Percentiles rank a stretch among this genome's conserved stretches.
Conservation (phyloP, 1,140 invertebrate species). For the Atta colombica region DNA sequence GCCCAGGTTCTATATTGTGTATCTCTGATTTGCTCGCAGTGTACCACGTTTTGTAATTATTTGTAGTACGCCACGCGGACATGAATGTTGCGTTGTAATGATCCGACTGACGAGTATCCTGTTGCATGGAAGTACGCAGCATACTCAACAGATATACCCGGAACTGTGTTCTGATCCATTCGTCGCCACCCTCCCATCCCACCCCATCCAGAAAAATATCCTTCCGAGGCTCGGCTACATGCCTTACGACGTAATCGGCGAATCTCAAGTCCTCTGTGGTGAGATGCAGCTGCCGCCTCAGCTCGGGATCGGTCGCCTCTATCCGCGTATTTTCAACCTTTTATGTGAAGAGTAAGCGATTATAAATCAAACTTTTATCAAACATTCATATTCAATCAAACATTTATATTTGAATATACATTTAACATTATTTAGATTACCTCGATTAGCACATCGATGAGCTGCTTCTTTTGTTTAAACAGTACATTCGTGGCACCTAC, state of each 20-base stretch:
- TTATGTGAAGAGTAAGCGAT: background rate
- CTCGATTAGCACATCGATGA: conserved; percentile 97
- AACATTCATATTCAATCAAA: no score
- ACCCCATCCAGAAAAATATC: conserved; percentile 93
- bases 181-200: conserved; percentile 96
- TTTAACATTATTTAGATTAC: conserved; percentile 85
- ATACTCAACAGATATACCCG: conserved; percentile 96
- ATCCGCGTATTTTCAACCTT: conserved; percentile 93
- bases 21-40: conserved; percentile 90
- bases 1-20: conserved; percentile 90
- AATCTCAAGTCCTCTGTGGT: conserved; percentile 98
- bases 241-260: conserved; percentile 96
- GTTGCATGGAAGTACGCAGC: conserved; percentile 92
- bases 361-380: background rate
- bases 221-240: conserved; percentile 93
- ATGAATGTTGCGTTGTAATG: conserved; percentile 96
- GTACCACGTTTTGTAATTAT: conserved; percentile 96
- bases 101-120: conserved; percentile 92
- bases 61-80: conserved; percentile 93
- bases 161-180: conserved; percentile 98
- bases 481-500: conserved; percentile 99
- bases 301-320: conserved; percentile 94
- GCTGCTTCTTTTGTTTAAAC: conserved; percentile 97
- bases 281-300: conserved; percentile 94
- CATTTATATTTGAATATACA: background rate